Evolutionary conservation across 2,888 invertebrate species (phyloP), one percentile per base, ranked within the genome.

Genomic region (Drosophila anomalata): DNA sequence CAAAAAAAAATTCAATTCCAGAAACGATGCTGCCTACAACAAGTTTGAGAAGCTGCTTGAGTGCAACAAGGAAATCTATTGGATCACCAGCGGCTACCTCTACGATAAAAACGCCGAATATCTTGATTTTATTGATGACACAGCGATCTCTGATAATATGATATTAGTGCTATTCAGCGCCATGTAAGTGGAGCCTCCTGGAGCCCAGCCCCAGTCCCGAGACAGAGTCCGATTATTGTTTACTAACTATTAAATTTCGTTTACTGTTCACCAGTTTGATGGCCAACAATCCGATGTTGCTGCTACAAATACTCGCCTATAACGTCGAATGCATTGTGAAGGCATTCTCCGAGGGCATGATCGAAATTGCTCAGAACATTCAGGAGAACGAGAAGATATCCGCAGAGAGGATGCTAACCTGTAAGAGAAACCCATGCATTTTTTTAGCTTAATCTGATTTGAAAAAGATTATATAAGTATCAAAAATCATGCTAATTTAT

Each of bases 271-370:
- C 4, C 70, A 94, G 94, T 78, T 89, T 94, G 60, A 92, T 93
- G 84, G 92, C 92, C 54, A 91, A 92, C 70, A 94, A 95, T 91
- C 93, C 95, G 36, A 94, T 94, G 89, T 94, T 94, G 80, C 90
- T 95, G 72, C 94, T 94, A 85, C 93, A 94, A 91, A 93, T 94
- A 82, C 91, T 95, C 77, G 94, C 95, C 85, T 93, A 93, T 76
- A 94, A 94, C 89, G 93, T 94, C 14, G 93, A 94, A 83, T 94
- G 95, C 88, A 93, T 94, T 90, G 94, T 95, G 42, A 93, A 94
- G 75, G 93, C 94, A 73, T 95, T 95, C 76, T 90, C 90, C 48
- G 91, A 90, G 76, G 91, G 92, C 46, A 87, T 92, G 76, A 85
- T 89, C 31, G 90, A 91, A 90, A 93, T 91, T 70, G 90, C 90